Evolutionary conservation across 2,113 vertebrate species (phyloP), one percentile per base, ranked within the genome.

Genomic region (Garra rufa): DNA sequence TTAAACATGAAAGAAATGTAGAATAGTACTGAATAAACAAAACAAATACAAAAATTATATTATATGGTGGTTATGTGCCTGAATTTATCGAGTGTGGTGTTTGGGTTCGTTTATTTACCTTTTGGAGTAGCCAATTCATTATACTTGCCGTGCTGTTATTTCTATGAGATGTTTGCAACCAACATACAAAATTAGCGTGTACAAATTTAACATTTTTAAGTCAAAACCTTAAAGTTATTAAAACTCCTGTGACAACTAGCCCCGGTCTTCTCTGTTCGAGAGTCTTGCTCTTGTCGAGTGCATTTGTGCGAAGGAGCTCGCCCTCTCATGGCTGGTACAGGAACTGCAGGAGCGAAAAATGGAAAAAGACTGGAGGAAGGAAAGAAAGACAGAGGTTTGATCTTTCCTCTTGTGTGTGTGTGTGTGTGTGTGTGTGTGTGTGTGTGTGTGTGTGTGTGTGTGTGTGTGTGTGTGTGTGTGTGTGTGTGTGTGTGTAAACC

Each of bases 401-500:
- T 77, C 19, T 55, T 24, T 30, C 28, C n/a, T n/a, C n/a, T n/a
- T n/a, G 52, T 76, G 28, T 43, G 61, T 44, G 21, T 70, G 28
- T 57, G 63, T 55, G 59, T 70, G 65, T 46, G 43, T 30, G 43
- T 50, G 48, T 3, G 48, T 55, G 46, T 76, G 55, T 50, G 59
- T 50, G 59, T 67, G 59, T 67, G 24, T 59, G 76, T 43, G 61
- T 59, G 41, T 46, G 19, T 38, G 15, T 65, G n/a, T n/a, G n/a
- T n/a, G n/a, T n/a, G n/a, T n/a, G n/a, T 46, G 43, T 30, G 43
- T 48, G 46, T 1, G 46, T 55, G 46, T 76, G 55, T 50, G 59
- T 67, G 59, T 67, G 24, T 59, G 76, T 43, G 61, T 59, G 41
- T 46, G 19, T 38, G 15, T 65, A 76, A 70, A 84, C 24, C 71